phyloP scores from a whole-genome alignment of 2,113 vertebrate genomes.

The Boulengeromyrus knoepffleri region DNA sequence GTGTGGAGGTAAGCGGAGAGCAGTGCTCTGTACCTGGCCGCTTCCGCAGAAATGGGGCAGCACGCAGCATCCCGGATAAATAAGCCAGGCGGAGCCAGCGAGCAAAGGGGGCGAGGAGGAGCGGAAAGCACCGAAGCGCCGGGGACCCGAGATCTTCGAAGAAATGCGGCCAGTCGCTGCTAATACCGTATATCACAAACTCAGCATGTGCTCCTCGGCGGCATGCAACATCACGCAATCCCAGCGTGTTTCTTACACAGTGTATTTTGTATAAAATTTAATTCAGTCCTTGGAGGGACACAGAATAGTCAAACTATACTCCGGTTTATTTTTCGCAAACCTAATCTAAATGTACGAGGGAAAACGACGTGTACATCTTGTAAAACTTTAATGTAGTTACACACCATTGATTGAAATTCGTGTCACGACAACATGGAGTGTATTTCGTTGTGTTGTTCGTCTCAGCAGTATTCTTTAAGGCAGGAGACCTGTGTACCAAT shows the following conservation, averaged over 20 bases:
- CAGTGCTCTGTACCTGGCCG: background rate
- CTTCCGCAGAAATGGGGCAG: background rate
- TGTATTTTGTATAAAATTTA: background rate
- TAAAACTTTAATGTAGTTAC: background rate
- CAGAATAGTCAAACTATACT: background rate
- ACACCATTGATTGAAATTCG: background rate
- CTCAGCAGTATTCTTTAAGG: background rate
- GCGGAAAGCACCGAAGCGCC: background rate
- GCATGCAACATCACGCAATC: background rate
- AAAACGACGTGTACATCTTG: background rate
- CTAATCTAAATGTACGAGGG: background rate
- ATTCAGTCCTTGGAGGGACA: background rate
- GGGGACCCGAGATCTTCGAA: no score
- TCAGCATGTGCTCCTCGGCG: background rate
- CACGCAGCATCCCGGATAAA: background rate
- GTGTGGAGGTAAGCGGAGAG: background rate
- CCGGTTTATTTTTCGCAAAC: background rate
- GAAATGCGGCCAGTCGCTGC: background rate
- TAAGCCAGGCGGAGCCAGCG: background rate
- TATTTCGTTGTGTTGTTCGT: background rate
- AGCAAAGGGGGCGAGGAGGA: constrained; percentile 28
- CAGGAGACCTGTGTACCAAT: background rate
- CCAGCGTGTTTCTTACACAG: background rate
- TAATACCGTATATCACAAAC: background rate
- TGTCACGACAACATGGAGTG: background rate